A percentile compares a stretch with the other conserved stretches of the same genome.
phyloP scores from a whole-genome alignment of 2,797 vertebrate genomes.

The Oreochromis grahami region DNA sequence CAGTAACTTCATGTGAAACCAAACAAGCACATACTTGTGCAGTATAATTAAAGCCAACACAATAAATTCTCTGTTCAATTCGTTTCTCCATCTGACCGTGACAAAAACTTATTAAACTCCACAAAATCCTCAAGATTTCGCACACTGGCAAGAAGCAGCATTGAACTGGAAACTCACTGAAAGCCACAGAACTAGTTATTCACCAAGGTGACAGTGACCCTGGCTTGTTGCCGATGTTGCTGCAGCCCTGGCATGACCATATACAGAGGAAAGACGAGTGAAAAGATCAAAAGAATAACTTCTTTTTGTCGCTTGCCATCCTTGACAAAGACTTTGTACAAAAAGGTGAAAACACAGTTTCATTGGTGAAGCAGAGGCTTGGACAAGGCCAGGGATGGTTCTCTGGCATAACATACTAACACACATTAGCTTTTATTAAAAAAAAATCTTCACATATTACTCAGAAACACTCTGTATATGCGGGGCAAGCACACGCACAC shows the following conservation, averaged over 20 bases:
- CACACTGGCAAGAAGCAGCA: not conserved
- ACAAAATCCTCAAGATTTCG: constrained; percentile 9
- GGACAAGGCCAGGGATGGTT: constrained; percentile 18
- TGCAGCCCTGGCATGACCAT: not conserved
- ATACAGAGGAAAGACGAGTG: not conserved
- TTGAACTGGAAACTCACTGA: constrained; percentile 10
- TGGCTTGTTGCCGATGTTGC: not conserved
- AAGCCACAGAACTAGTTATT: not conserved
- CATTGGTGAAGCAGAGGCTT: constrained; percentile 14
- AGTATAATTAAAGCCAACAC: constrained; percentile 26
- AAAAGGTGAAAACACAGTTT: constrained; percentile 16
- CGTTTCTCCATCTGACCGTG: constrained; percentile 30
- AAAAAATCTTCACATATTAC: not conserved
- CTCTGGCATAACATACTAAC: not conserved
- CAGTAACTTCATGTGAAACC: constrained; percentile 14
- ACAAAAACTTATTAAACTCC: constrained; percentile 31
- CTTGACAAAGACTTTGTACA: constrained; percentile 8
- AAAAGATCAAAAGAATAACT: not conserved
- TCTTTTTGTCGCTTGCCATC: not conserved
- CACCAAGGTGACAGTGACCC: constrained; percentile 29
- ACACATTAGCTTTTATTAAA: constrained; percentile 1
- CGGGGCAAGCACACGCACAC: not conserved
- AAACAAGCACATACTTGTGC: constrained; percentile 36
- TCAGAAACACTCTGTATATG: not conserved
- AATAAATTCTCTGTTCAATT: constrained; percentile 31